Evolutionary conservation across 2,888 invertebrate genomes (phyloP), one percentile per base, ranked within the genome.

Genomic region (Torymus texanus): DNA sequence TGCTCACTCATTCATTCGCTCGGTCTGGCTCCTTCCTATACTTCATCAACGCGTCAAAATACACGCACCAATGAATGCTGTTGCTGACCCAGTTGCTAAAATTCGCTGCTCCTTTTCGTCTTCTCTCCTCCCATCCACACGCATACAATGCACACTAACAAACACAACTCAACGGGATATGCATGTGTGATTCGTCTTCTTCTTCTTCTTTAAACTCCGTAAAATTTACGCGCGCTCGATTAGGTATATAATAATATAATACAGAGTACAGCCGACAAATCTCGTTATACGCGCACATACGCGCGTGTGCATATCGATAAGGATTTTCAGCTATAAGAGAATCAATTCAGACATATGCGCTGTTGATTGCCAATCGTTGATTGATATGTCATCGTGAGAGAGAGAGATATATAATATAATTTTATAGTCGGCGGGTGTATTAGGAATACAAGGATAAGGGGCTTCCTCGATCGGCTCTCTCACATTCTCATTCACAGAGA

Each of bases 381-480:
- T 67, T 73, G 78, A 78, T 73, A 78, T 78, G 78, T 78, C 51
- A 78, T 73, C 55, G 50, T 62, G 67, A 61, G 72, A 67, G 56
- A 73, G 67, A 67, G 72, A 67, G 41, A 41, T 41, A 41, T 41
- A 13, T 16, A 10, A 24, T 24, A 21, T 55, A 21, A 14, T 8
- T 14, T 18, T 24, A 53, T 61, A 58, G 16, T 2, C 4, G 50
- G 21, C 14, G 55, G 18, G 71, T 29, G 41, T 55, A n/a, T 53
- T 75, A 41, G 41, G 41, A 41, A 41, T 41, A 41, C 41, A 41
- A 41, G 41, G 41, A 8, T 8, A 41, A 41, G 41, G 41, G 41
- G 41, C 8, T 41, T 41, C 8, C 41, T 41, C 29, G 29, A 29
- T 29, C 29, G 29, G 29, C 29, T 29, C 29, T 29, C 29, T 29